phyloP scores from a whole-genome alignment of 2,888 invertebrate species.

The Alentia gelatinosa region DNA sequence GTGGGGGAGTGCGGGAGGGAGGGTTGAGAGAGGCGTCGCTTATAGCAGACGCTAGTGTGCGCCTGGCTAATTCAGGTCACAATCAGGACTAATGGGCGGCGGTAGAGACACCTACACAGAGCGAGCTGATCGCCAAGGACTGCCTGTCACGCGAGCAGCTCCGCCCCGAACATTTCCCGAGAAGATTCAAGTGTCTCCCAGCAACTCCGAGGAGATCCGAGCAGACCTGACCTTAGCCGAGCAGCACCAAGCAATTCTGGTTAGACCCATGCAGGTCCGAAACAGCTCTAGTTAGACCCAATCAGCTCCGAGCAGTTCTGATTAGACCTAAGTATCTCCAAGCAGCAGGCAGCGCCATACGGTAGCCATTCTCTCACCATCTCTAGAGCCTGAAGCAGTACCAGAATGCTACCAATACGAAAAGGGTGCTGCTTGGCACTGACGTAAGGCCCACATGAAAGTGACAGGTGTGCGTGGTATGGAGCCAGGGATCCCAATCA shows the following conservation, averaged over 20 bases:
- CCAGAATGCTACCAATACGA: not conserved
- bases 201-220: not conserved
- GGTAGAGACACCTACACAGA: not conserved
- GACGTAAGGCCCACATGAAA: not conserved
- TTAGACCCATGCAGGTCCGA: not conserved
- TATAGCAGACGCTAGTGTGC: not conserved
- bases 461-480: not conserved
- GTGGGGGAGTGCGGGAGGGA: not conserved
- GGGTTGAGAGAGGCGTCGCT: not conserved
- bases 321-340: not conserved
- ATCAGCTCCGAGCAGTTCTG: too few relatives aligned
- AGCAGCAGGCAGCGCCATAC: not conserved
- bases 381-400: too few relatives aligned
- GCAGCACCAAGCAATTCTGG: too few relatives aligned
- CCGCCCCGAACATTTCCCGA: too few relatives aligned
- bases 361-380: too few relatives aligned
- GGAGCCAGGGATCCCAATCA: too few relatives aligned
- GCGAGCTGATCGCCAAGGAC: not conserved
- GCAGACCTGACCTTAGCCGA: not conserved
- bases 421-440: not conserved
- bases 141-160: not conserved
- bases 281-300: too few relatives aligned
- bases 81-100: not conserved
- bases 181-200: not conserved
- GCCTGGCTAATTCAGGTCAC: conserved; percentile 11